Percentiles rank a stretch among this genome's conserved stretches.
These are phyloP conservation scores for Tarsius wallacei DNA, from an alignment of 2,797 vertebrate genomes.

Conservation along the genomic window DNA sequence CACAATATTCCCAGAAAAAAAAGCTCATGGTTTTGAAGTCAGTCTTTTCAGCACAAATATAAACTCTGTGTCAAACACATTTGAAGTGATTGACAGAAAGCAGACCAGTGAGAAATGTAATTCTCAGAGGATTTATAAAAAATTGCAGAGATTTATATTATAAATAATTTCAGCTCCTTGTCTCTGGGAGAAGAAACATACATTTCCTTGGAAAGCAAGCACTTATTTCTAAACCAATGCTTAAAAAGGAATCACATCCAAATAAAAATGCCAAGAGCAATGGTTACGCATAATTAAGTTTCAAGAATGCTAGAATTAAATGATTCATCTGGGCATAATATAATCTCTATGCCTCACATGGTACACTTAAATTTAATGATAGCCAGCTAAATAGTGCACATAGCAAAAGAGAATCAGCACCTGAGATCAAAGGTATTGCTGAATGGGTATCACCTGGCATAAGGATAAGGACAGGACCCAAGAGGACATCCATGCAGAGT, in stretches of 20 bases:
- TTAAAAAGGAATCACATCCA: constrained; percentile 44
- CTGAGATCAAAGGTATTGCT: not conserved
- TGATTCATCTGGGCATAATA: constrained; percentile 28
- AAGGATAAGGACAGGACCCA: not conserved
- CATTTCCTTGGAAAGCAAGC: constrained; percentile 40
- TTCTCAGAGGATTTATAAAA: constrained; percentile 51
- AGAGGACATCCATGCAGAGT: not conserved
- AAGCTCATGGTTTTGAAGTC: constrained; percentile 26
- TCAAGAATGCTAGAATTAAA: constrained; percentile 61
- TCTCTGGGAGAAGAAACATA: constrained; percentile 47
- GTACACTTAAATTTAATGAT: not conserved
- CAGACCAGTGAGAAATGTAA: constrained; percentile 43
- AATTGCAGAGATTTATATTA: constrained; percentile 50
- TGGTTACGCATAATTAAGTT: constrained; percentile 56
- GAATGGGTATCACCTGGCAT: constrained; percentile 59
- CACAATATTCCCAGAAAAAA: not conserved
- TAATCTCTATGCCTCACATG: not conserved
- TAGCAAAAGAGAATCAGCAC: not conserved
- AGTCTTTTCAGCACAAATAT: constrained; percentile 15
- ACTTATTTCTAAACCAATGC: constrained; percentile 1
- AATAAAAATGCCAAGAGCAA: constrained; percentile 56
- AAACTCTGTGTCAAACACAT: not conserved
- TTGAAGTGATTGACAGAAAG: constrained; percentile 41
- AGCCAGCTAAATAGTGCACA: not conserved
- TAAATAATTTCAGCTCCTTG: constrained; percentile 63